These are phyloP conservation scores for Bothrops jararaca DNA, from an alignment of 2,113 vertebrate genomes.

Conservation along the genomic window DNA sequence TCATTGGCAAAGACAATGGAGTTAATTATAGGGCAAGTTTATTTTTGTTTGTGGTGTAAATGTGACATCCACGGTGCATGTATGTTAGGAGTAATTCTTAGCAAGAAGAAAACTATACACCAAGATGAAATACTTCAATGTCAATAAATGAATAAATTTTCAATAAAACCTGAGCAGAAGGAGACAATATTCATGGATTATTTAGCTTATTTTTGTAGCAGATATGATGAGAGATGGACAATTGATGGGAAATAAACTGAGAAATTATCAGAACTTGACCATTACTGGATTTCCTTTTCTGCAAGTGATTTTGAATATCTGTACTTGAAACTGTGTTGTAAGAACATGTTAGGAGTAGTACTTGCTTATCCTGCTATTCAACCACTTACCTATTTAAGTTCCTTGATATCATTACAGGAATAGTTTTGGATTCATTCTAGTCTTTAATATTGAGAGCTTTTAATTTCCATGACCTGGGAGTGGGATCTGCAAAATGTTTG, in stretches of 20 bases:
- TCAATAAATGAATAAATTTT: background rate
- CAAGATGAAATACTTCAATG: background rate
- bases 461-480: background rate
- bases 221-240: conserved; percentile 33
- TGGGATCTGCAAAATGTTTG: background rate
- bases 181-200: background rate
- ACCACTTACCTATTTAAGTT: background rate
- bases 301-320: background rate
- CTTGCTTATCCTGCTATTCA: background rate
- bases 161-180: background rate
- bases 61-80: background rate
- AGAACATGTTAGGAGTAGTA: background rate
- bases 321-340: background rate
- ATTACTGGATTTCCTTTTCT: background rate
- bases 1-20: background rate
- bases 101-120: background rate
- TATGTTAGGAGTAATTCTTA: background rate
- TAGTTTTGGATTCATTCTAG: background rate
- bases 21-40: background rate
- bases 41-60: background rate
- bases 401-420: background rate
- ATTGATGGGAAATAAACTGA: conserved; percentile 31
- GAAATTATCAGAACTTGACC: background rate
- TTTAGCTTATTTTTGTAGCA: conserved; percentile 13
- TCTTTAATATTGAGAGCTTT: background rate